These are phyloP conservation scores for Copidosoma aretas DNA, from an alignment of 2,888 invertebrate genomes.

Conservation along the genomic window DNA sequence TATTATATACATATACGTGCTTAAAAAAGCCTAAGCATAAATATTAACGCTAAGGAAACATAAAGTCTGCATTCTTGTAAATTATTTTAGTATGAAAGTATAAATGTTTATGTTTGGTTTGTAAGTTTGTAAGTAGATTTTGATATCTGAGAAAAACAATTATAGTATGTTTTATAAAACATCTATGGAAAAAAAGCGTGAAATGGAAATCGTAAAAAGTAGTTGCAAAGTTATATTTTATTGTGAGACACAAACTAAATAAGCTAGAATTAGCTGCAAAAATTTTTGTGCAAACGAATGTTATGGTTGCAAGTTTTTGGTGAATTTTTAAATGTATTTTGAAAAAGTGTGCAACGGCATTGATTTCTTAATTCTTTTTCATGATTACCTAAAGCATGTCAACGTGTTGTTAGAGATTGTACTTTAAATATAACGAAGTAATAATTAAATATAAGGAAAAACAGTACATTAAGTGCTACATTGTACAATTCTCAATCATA, in stretches of 20 bases:
- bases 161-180: no score
- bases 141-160: conserved; percentile 18
- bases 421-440: no score
- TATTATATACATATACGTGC: neutral
- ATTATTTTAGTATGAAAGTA: conserved; percentile 26
- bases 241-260: neutral
- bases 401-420: no score
- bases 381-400: no score
- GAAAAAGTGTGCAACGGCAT: no score
- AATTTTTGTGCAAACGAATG: neutral
- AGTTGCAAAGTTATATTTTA: neutral
- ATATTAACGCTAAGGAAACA: conserved; percentile 30
- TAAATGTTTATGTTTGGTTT: conserved; percentile 6
- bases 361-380: no score
- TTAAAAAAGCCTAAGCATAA: conserved; percentile 9
- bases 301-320: no score
- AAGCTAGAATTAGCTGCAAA: conserved; percentile 13
- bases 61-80: conserved; percentile 38
- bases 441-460: no score
- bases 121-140: conserved; percentile 22
- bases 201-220: neutral
- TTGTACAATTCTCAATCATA: conserved; percentile 24
- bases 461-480: no score
- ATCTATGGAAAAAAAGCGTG: neutral
- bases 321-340: no score